Base-by-base conservation (phyloP, 2,113 vertebrate genomes). In the Lepus timidus region DNA sequence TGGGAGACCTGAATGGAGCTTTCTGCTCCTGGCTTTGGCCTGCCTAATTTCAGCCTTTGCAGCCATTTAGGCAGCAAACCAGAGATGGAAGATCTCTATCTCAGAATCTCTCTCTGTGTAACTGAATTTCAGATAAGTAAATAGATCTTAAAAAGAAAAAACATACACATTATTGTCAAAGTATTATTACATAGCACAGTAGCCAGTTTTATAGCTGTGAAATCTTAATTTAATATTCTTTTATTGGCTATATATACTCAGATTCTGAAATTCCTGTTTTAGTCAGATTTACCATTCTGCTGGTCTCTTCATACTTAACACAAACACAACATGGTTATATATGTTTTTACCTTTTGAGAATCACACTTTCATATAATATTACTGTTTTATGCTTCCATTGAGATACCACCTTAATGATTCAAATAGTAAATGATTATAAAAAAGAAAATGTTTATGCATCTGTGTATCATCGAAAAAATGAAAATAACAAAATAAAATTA, bases 331-430 rank as follows among this genome's bases (percentile, higher is more conserved):
- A 82, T 36, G 25, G 58, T n/a, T 55, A 70, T 36, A 70, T 55
- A 76, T 19, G 4, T 51, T 80, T 85, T 71, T 76, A 95, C 65
- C n/a, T 68, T 88, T 65, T 70, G 67, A 55, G 90, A 95, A 85
- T n/a, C 58, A 51, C n/a, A 65, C 75, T 64, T 80, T 81, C 76
- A 95, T 14, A 16, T 68, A 79, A 84, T 27, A 33, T 13, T 58
- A 74, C 49, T 93, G 20, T 52, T 78, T 74, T 23, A n/a, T 76
- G n/a, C 70, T 79, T 92, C 76, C 52, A 81, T 83, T 67, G 93
- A 95, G 62, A 71, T 31, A 13, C 16, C 9, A 84, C 8, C 49
- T 89, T 79, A 49, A 23, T 88, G 51, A 90, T 51, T 76, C 36
- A 82, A 62, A 71, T 39, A 67, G 23, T 39, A 87, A 90, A 85